Base-by-base conservation (phyloP, 1,140 invertebrate genomes). In the Pseudomyrmex cubaensis region DNA sequence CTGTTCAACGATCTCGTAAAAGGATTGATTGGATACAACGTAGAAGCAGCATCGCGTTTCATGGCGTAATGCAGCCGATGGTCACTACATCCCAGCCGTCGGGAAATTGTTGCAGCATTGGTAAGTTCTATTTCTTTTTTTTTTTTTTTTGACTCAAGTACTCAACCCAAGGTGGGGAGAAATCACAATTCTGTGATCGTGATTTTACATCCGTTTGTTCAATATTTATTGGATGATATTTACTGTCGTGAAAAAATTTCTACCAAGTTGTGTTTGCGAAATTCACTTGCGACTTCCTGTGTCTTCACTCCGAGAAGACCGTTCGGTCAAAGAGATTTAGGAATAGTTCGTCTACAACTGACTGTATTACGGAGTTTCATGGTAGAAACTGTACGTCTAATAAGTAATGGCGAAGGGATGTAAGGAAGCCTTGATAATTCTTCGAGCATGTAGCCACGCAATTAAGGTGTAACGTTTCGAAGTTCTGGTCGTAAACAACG, bases 401-500 rank as follows among this genome's bases (percentile, higher is more conserved):
- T 75, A 75, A 86, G 78, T 83, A 88, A 88, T 88, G 84, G 75
- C 72, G 76, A 22, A 87, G 83, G 84, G 86, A 90, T 64, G 86
- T 77, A 84, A 86, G 85, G 85, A 90, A 90, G 85, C 86, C 89
- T 91, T 90, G 92, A 93, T 93, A 92, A 92, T 93, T 91, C 85
- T 61, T 92, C 80, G 89, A 91, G 91, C 90, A 93, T 92, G 90
- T 91, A 93, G 90, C 86, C 75, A 85, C 82, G 89, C 89, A 93
- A 93, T 93, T 92, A 93, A 93, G 91, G 93, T 92, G 91, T 92
- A 93, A 93, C 90, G 90, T 92, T 92, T 91, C 86, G 83, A 90
- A 90, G 90, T 93, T 92, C 91, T 91, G 92, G 86, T 93, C 93
- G 92, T 94, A 94, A 94, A 94, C 93, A 94, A 92, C 92, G 85